Conservation (phyloP, 2,797 vertebrate species). For the Sternarchorhynchus goeldii region DNA sequence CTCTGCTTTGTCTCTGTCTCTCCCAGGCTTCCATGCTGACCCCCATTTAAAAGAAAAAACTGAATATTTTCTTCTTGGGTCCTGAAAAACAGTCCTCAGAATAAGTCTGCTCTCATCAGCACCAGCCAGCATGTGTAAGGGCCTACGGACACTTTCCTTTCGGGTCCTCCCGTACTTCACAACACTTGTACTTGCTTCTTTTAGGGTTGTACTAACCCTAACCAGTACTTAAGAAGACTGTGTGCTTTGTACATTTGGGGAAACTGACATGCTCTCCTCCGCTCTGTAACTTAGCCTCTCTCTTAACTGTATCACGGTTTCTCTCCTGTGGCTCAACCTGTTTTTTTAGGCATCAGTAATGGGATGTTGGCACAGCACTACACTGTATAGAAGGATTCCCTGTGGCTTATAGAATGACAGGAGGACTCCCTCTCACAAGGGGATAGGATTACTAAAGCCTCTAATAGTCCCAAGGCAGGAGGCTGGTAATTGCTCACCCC, state of each 20-base stretch:
- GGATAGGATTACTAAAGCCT: slow-evolving; percentile 38
- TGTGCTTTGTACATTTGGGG: background rate
- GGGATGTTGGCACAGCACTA: slow-evolving; percentile 31
- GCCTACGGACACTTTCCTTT: background rate
- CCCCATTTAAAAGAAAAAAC: background rate
- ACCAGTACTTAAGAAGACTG: background rate
- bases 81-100: background rate
- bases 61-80: background rate
- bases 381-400: slow-evolving; percentile 30
- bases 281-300: background rate
- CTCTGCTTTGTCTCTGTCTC: too few relatives aligned
- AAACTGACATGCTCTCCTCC: background rate
- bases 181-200: background rate
- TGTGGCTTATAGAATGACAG: slow-evolving; percentile 39
- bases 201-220: too few relatives aligned
- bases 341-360: slow-evolving; percentile 45
- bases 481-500: slow-evolving; percentile 37
- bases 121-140: background rate
- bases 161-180: background rate
- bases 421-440: slow-evolving; percentile 28
- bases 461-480: slow-evolving; percentile 44
- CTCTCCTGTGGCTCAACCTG: slow-evolving; percentile 9
- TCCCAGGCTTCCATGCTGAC: background rate
- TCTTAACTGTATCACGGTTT: slow-evolving; percentile 18
- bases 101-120: background rate